A percentile compares a stretch with the other conserved stretches of the same genome.
phyloP scores from a whole-genome alignment of 2,888 invertebrate genomes.

The Poecilobothrus nobilitatus region DNA sequence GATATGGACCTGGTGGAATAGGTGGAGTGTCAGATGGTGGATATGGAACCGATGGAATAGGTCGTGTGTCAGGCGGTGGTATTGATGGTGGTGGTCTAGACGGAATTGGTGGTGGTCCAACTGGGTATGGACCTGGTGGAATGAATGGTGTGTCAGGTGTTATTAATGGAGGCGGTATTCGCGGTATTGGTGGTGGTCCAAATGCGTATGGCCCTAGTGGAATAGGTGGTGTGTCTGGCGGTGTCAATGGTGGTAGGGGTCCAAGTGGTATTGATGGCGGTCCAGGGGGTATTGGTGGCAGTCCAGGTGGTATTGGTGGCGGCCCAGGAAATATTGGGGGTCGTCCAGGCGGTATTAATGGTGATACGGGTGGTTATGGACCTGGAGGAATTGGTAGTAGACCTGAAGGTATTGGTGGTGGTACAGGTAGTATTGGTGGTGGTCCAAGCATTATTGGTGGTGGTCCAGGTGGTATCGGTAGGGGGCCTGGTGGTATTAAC shows the following conservation, averaged over 20 bases:
- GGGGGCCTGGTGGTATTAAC: neutral
- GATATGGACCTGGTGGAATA: conserved; percentile 17
- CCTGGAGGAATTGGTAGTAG: conserved; percentile 16
- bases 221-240: conserved; percentile 16
- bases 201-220: conserved; percentile 15
- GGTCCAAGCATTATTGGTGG: neutral
- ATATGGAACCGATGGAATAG: conserved; percentile 13
- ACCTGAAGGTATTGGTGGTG: too few relatives aligned
- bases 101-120: conserved; percentile 13
- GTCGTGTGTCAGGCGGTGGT: too few relatives aligned
- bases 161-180: conserved; percentile 12
- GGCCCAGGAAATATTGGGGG: neutral
- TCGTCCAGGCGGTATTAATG: conserved; percentile 17
- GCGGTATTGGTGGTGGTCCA: conserved; percentile 15
- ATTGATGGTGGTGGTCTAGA: conserved; percentile 18
- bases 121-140: conserved; percentile 16
- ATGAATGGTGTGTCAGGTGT: conserved; percentile 19
- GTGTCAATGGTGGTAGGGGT: conserved; percentile 18
- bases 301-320: neutral
- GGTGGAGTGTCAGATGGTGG: conserved; percentile 16
- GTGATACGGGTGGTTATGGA: conserved; percentile 14
- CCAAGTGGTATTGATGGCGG: neutral
- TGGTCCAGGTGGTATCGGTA: neutral
- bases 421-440: neutral
- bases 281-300: conserved; percentile 8